These are phyloP conservation scores for Pterostichus niger DNA, from an alignment of 2,888 invertebrate genomes.

Conservation along the genomic window DNA sequence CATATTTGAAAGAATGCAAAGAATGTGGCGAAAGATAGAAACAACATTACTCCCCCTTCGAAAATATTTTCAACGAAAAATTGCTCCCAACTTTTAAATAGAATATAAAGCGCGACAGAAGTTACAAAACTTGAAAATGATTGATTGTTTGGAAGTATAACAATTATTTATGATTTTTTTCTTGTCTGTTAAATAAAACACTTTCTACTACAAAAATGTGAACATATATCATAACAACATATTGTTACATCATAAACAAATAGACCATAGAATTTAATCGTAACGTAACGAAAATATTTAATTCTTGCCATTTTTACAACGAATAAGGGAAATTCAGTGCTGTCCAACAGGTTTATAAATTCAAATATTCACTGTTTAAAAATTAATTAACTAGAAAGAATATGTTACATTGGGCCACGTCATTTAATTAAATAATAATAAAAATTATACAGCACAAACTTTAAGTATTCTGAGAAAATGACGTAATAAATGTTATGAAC, in stretches of 20 bases:
- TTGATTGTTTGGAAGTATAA: too few species aligned
- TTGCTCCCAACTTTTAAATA: conserved; percentile 7
- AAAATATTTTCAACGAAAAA: conserved; percentile 29
- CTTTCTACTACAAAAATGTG: conserved; percentile 17
- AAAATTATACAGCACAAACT: not conserved
- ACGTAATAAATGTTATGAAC: not conserved
- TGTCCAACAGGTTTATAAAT: not conserved
- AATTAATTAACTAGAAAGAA: not conserved
- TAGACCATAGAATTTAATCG: not conserved
- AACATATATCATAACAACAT: conserved; percentile 10
- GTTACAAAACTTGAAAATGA: not conserved
- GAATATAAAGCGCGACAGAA: not conserved
- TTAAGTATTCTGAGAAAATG: not conserved
- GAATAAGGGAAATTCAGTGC: not conserved
- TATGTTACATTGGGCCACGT: conserved; percentile 3
- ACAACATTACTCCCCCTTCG: not conserved
- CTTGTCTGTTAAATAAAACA: conserved; percentile 7
- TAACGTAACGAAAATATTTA: not conserved
- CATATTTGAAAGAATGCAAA: conserved; percentile 41
- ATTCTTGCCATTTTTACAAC: not conserved
- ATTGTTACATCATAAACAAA: conserved; percentile 35
- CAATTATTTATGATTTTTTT: not conserved
- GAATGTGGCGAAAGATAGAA: conserved; percentile 31
- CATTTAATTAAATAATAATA: not conserved
- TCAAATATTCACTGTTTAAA: not conserved